Evolutionary conservation across 2,113 vertebrate species (phyloP).

Genomic region (Epinephelus lanceolatus): DNA sequence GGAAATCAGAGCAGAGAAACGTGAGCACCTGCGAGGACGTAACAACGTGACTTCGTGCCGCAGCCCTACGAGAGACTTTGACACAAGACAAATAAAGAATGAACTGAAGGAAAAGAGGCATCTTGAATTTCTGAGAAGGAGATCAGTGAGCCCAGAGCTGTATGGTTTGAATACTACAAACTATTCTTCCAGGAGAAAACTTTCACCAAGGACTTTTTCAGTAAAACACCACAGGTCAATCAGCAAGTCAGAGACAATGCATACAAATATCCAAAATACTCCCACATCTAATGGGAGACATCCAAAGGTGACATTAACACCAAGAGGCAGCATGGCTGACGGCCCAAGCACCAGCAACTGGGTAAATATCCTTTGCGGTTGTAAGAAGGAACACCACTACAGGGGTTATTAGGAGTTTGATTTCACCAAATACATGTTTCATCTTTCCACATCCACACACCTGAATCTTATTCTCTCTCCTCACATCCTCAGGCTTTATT

Average conservation of each 20-base stretch:
- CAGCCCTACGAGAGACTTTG: slow-evolving; percentile 73
- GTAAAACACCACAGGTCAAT: slow-evolving; percentile 7
- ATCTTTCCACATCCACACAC: background rate
- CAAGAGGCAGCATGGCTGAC: slow-evolving; percentile 31
- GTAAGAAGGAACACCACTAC: too few relatives aligned
- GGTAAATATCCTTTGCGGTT: slow-evolving; percentile 54
- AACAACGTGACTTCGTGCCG: slow-evolving; percentile 85
- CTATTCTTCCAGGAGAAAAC: slow-evolving; percentile 24
- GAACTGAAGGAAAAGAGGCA: slow-evolving; percentile 83
- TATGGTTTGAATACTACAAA: slow-evolving; percentile 16
- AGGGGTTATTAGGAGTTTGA: background rate
- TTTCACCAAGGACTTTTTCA: slow-evolving; percentile 22
- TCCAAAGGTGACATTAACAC: slow-evolving; percentile 15
- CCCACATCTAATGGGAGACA: slow-evolving; percentile 27
- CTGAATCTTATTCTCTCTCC: background rate
- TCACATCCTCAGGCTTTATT: slow-evolving; percentile 57
- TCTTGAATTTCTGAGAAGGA: slow-evolving; percentile 80
- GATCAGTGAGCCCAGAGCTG: slow-evolving; percentile 71
- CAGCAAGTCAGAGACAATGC: slow-evolving; percentile 26
- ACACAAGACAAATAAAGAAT: slow-evolving; percentile 71
- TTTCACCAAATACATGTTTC: background rate
- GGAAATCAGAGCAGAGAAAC: slow-evolving; percentile 78
- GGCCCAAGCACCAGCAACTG: slow-evolving; percentile 58
- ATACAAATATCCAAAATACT: slow-evolving; percentile 16
- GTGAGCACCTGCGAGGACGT: slow-evolving; percentile 77